Evolutionary conservation across 2,113 vertebrate genomes (phyloP).

Genomic region (Rhipidura dahli): DNA sequence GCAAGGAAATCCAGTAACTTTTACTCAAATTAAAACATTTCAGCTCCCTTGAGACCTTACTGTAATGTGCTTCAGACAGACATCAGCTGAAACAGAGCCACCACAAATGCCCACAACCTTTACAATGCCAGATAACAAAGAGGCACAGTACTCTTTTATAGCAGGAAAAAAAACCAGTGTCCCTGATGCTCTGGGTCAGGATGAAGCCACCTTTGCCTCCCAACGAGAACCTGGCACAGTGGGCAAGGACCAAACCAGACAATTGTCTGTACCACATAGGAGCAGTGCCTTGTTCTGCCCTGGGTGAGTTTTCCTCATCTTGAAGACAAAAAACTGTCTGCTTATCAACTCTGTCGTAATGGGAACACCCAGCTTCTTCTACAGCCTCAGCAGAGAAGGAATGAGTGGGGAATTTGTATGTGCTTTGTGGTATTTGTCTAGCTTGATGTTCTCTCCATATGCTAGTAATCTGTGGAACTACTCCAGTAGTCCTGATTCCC

Average conservation of each 20-base stretch:
- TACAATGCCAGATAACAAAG: neutral
- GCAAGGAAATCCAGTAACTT: slow-evolving; percentile 9
- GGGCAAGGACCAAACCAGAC: neutral
- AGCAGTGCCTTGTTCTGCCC: neutral
- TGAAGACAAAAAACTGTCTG: neutral
- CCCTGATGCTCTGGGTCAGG: neutral
- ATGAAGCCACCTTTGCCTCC: neutral
- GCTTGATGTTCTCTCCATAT: neutral
- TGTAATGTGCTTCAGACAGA: slow-evolving; percentile 11
- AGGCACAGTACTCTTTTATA: neutral
- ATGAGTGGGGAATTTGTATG: neutral
- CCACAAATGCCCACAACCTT: neutral
- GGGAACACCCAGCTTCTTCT: neutral
- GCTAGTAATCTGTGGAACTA: neutral
- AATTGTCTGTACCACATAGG: accelerated
- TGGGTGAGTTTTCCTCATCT: neutral
- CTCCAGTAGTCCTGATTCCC: neutral
- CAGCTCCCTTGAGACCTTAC: neutral
- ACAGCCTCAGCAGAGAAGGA: neutral
- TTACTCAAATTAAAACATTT: slow-evolving; percentile 42
- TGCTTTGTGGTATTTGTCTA: neutral
- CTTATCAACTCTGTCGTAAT: neutral
- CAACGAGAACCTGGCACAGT: accelerated
- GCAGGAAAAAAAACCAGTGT: neutral
- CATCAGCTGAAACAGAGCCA: slow-evolving; percentile 3